Evolutionary conservation across 2,797 vertebrate genomes (phyloP).

Genomic region (Sphenodon punctatus): DNA sequence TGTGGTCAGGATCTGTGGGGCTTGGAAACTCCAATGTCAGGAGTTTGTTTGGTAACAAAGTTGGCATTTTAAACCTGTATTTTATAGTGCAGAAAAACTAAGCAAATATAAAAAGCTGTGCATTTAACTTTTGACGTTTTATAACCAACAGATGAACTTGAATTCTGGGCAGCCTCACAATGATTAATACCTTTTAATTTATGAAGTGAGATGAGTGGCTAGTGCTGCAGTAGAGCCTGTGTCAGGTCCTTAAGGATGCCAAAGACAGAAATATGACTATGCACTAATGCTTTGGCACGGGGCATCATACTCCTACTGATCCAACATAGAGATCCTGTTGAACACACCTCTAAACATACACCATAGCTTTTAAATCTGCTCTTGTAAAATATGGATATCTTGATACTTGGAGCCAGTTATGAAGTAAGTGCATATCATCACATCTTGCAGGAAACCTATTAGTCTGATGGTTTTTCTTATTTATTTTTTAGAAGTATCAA

Average conservation of each 20-base stretch:
- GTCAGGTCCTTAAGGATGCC: not conserved
- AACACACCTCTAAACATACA: not conserved
- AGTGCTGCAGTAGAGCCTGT: conserved; percentile 27
- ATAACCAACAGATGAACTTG: conserved; percentile 48
- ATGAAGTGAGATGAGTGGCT: conserved; percentile 46
- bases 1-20: too few relatives aligned
- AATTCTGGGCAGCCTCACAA: conserved; percentile 30
- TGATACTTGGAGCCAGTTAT: not conserved
- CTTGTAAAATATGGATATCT: conserved; percentile 16
- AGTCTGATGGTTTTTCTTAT: not conserved
- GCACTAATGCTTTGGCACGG: conserved; percentile 17
- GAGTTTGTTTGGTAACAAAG: conserved; percentile 48
- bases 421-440: not conserved
- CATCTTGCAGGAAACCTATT: not conserved
- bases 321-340: conserved; percentile 8
- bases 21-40: not conserved
- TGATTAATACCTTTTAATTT: conserved; percentile 41
- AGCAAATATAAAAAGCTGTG: conserved; percentile 27
- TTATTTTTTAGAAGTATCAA: not conserved
- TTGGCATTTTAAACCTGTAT: conserved; percentile 38
- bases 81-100: conserved; percentile 37
- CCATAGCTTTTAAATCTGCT: conserved; percentile 11
- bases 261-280: conserved; percentile 35
- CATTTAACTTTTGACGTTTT: conserved; percentile 38
- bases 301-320: conserved; percentile 13